Conservation (phyloP, 1,140 invertebrate species). For the Arion vulgaris region DNA sequence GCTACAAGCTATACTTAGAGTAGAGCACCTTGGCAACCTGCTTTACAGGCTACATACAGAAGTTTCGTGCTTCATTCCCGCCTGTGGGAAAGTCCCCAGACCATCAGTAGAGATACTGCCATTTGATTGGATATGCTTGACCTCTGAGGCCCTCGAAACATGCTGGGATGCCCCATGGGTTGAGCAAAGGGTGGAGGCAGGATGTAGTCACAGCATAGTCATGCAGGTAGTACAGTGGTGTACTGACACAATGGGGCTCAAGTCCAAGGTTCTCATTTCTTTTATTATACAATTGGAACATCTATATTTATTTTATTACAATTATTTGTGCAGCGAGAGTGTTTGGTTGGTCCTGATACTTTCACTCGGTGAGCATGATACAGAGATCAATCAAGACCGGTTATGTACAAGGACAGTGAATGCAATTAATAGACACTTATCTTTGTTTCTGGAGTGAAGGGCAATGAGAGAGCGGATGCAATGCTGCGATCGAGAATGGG, state of each 20-base stretch:
- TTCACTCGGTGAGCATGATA: too few species aligned
- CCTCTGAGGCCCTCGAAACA: conserved; percentile 11
- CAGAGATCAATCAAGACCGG: too few species aligned
- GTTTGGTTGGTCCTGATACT: too few species aligned
- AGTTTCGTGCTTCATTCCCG: conserved; percentile 42
- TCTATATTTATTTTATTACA: not conserved
- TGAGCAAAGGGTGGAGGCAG: conserved; percentile 48
- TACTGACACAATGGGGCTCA: conserved; percentile 59
- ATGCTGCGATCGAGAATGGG: too few species aligned
- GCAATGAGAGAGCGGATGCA: too few species aligned
- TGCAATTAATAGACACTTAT: too few species aligned
- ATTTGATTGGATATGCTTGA: conserved; percentile 20
- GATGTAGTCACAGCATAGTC: conserved; percentile 57
- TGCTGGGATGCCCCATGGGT: conserved; percentile 48
- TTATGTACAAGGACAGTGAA: too few species aligned
- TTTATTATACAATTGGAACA: not conserved
- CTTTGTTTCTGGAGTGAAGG: too few species aligned
- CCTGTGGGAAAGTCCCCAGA: conserved; percentile 62
- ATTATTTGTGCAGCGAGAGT: too few species aligned
- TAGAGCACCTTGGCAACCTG: conserved; percentile 45
- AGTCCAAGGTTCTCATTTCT: conserved; percentile 39
- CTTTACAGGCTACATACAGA: conserved; percentile 46
- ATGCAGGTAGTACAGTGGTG: conserved; percentile 51
- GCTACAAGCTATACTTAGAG: not conserved
- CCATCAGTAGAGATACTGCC: conserved; percentile 50